These are phyloP conservation scores for Thymelicus lineola DNA, from an alignment of 2,888 invertebrate species.

Conservation along the genomic window DNA sequence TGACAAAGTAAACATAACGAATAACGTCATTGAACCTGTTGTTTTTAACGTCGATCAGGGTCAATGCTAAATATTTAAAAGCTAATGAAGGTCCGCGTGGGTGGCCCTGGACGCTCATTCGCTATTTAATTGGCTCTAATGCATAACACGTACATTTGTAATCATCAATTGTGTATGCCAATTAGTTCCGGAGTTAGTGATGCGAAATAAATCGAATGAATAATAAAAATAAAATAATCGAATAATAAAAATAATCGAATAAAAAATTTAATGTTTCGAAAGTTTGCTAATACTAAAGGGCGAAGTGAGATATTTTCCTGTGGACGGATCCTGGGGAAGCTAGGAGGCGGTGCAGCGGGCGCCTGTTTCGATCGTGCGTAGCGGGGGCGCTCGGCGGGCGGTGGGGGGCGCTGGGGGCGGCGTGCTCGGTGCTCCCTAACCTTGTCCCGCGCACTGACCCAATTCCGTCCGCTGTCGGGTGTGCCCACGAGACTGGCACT, in stretches of 20 bases:
- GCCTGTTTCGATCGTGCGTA: slow-evolving; percentile 24
- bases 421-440: slow-evolving; percentile 46
- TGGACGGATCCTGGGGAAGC: neutral
- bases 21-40: neutral
- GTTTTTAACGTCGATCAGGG: neutral
- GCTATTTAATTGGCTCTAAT: neutral
- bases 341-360: slow-evolving; percentile 5
- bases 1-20: no score
- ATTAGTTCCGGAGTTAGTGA: neutral
- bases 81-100: slow-evolving; percentile 5
- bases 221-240: no score
- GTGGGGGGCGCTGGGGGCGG: slow-evolving; percentile 40
- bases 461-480: slow-evolving; percentile 40
- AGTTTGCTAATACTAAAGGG: neutral
- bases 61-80: slow-evolving; percentile 4
- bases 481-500: slow-evolving; percentile 6
- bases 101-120: slow-evolving; percentile 2
- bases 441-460: slow-evolving; percentile 50
- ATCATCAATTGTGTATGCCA: neutral
- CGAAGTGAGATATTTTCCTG: neutral
- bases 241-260: no score
- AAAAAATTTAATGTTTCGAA: neutral
- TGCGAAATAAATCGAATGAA: neutral
- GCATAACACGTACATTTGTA: neutral
- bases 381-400: neutral